Conservation (phyloP, 2,888 invertebrate genomes). For the Eupelmus urozonus region DNA sequence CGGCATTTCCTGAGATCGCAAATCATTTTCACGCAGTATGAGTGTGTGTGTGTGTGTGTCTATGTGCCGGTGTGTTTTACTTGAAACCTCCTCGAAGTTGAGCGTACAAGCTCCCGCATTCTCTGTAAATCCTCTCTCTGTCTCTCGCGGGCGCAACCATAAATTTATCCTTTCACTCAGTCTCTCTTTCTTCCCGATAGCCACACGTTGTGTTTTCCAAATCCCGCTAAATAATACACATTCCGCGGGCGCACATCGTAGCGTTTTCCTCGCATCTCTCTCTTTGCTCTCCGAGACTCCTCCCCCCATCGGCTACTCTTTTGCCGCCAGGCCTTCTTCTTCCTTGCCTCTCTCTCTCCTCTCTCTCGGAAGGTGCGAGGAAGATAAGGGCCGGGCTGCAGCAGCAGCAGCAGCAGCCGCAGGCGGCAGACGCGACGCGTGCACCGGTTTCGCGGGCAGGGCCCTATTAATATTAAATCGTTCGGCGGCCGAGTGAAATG, state of each 20-base stretch:
- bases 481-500: conserved; percentile 4
- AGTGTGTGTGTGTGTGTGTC: too few relatives aligned
- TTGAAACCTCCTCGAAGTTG: too few relatives aligned
- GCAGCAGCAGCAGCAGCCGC: too few relatives aligned
- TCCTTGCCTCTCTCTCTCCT: neutral
- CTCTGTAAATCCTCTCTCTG: too few relatives aligned
- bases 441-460: conserved; percentile 5
- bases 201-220: conserved; percentile 20
- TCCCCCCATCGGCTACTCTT: neutral
- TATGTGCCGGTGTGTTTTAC: too few relatives aligned
- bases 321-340: conserved; percentile 5
- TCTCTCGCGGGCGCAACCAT: too few relatives aligned
- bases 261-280: too few relatives aligned
- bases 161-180: neutral
- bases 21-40: too few relatives aligned
- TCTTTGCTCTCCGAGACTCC: neutral
- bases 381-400: conserved; percentile 28
- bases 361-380: conserved; percentile 35
- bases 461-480: conserved; percentile 57
- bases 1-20: too few relatives aligned
- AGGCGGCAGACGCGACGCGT: too few relatives aligned
- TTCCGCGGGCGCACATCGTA: neutral
- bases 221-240: conserved; percentile 13
- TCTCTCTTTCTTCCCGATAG: too few relatives aligned
- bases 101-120: too few relatives aligned